phyloP scores from a whole-genome alignment of 1,140 invertebrate genomes.

The Semibalanus balanoides region DNA sequence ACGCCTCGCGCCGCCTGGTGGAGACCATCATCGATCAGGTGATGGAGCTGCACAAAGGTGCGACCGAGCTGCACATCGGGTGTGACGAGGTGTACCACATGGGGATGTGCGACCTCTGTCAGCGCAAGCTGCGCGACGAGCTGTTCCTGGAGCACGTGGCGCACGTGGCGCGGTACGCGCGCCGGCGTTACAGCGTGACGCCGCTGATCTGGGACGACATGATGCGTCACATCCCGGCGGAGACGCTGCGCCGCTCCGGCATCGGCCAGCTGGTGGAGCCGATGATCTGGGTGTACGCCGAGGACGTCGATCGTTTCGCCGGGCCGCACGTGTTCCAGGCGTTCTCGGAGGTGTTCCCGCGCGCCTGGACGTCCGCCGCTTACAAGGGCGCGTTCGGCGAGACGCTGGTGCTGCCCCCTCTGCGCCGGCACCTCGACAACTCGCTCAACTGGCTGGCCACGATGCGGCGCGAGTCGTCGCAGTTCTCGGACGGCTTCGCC shows the following conservation, averaged over 20 bases:
- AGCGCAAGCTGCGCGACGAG: conserved; percentile 28
- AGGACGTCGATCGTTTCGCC: conserved; percentile 24
- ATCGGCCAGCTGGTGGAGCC: conserved; percentile 24
- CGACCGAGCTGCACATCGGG: conserved; percentile 41
- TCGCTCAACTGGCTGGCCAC: conserved; percentile 16
- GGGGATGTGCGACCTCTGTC: conserved; percentile 34
- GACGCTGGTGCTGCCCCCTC: conserved; percentile 29
- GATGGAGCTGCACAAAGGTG: conserved; percentile 34
- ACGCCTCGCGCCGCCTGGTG: conserved; percentile 35
- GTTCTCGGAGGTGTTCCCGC: conserved; percentile 36
- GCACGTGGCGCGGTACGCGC: conserved; percentile 31
- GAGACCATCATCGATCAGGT: conserved; percentile 42
- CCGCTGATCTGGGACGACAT: conserved; percentile 50
- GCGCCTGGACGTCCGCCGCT: conserved; percentile 43
- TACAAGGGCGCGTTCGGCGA: conserved; percentile 40
- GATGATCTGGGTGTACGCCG: conserved; percentile 25
- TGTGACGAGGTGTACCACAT: conserved; percentile 42
- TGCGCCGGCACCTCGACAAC: conserved; percentile 32
- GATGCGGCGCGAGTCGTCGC: conserved; percentile 12
- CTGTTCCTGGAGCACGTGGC: conserved; percentile 38
- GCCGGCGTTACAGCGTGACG: conserved; percentile 36
- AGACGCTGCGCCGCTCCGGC: conserved; percentile 15
- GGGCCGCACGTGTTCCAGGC: conserved; percentile 33
- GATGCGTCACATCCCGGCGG: conserved; percentile 27
- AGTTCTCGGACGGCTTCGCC: conserved; percentile 21